Conservation (phyloP, 1,140 invertebrate genomes). For the Drosophila lacteicornis region DNA sequence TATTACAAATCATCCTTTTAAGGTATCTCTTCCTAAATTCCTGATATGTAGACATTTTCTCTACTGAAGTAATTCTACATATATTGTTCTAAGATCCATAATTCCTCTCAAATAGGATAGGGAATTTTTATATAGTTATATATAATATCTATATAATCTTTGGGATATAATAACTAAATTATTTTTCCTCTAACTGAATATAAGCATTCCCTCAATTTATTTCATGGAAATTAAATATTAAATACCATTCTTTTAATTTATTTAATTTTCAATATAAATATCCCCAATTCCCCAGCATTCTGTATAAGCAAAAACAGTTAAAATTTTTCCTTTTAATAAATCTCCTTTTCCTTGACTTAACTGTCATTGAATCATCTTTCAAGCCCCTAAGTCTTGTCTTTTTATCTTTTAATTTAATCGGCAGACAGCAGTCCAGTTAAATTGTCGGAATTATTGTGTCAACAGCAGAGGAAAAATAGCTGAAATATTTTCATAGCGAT, state of each 20-base stretch:
- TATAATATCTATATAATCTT: no score
- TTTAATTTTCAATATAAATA: not conserved
- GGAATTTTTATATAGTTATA: no score
- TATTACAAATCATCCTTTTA: no score
- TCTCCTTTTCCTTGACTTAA: not conserved
- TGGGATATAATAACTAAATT: no score
- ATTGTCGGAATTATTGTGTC: constrained; percentile 40
- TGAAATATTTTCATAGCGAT: constrained; percentile 49
- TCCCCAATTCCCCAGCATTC: no score
- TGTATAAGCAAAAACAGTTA: no score
- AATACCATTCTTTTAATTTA: not conserved
- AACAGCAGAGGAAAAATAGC: constrained; percentile 56
- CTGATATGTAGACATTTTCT: no score
- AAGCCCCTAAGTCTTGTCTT: constrained; percentile 14
- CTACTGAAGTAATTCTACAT: no score
- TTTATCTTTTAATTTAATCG: constrained; percentile 46
- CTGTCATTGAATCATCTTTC: constrained; percentile 5
- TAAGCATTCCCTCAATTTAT: not conserved
- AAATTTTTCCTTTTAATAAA: not conserved
- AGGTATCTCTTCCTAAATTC: no score
- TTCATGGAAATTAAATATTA: not conserved
- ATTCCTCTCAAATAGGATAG: no score
- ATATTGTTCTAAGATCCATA: no score
- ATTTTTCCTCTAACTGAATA: not conserved
- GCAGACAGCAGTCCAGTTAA: constrained; percentile 41